phyloP scores from a whole-genome alignment of 2,797 vertebrate species.

The Gastrophryne carolinensis region DNA sequence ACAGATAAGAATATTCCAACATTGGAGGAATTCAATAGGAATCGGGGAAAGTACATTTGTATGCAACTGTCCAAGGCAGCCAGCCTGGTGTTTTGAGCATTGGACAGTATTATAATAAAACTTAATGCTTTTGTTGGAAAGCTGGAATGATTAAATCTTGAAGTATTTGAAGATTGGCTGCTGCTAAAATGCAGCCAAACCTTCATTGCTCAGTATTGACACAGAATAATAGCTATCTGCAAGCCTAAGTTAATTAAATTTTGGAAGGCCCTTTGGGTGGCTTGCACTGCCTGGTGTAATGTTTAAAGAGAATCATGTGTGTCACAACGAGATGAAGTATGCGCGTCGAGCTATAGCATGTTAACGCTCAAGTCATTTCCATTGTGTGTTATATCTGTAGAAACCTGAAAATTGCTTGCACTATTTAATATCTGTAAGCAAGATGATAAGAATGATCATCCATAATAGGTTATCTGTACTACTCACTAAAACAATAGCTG shows the following conservation, averaged over 20 bases:
- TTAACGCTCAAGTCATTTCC: not conserved
- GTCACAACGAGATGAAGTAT: slow-evolving; percentile 52
- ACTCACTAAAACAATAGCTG: too few relatives aligned
- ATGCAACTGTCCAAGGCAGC: slow-evolving; percentile 60
- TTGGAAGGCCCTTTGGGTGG: slow-evolving; percentile 71
- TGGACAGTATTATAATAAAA: slow-evolving; percentile 56
- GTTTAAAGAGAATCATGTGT: slow-evolving; percentile 58
- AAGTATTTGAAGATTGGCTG: slow-evolving; percentile 65
- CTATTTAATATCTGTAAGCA: too few relatives aligned
- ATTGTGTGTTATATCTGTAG: not conserved
- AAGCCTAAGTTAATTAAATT: slow-evolving; percentile 67
- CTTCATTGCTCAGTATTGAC: slow-evolving; percentile 61
- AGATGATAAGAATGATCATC: too few relatives aligned
- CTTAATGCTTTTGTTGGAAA: slow-evolving; percentile 68
- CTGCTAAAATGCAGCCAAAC: slow-evolving; percentile 60
- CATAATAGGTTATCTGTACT: too few relatives aligned
- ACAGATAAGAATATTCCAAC: slow-evolving; percentile 49
- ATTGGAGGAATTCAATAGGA: slow-evolving; percentile 56
- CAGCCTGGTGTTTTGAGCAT: slow-evolving; percentile 59
- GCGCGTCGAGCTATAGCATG: slow-evolving; percentile 30
- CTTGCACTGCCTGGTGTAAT: slow-evolving; percentile 66
- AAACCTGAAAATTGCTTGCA: not conserved
- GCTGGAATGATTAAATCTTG: slow-evolving; percentile 62
- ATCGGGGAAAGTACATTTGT: slow-evolving; percentile 60
- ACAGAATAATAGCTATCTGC: slow-evolving; percentile 65